A percentile compares a stretch with the other conserved stretches of the same genome.
Evolutionary conservation across 1,140 invertebrate species (phyloP).

Genomic region (Nebria ingens): DNA sequence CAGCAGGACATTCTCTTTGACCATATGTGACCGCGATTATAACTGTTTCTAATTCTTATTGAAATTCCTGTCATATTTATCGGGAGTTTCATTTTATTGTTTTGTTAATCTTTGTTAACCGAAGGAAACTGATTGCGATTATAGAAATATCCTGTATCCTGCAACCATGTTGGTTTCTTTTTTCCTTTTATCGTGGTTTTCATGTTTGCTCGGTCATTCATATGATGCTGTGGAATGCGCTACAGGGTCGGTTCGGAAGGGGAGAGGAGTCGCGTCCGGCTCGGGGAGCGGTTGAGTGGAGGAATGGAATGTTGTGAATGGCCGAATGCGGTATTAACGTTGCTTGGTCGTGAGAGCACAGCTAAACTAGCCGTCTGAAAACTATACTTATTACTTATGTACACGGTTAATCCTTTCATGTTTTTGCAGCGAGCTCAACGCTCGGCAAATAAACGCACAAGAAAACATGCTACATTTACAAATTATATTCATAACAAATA

Average conservation of each 20-base stretch:
- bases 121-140: not conserved
- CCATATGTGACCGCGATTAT: constrained; percentile 5
- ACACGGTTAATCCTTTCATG: not conserved
- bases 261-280: constrained; percentile 11
- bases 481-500: no score
- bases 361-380: not conserved
- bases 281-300: not conserved
- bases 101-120: constrained; percentile 10
- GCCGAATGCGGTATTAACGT: constrained; percentile 12
- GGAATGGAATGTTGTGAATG: constrained; percentile 35
- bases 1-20: not conserved
- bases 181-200: constrained; percentile 29
- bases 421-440: no score
- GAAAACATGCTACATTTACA: no score
- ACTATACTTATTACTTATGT: no score
- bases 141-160: not conserved
- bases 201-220: constrained; percentile 33
- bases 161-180: constrained; percentile 18
- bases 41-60: not conserved
- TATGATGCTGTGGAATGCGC: constrained; percentile 35
- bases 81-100: not conserved
- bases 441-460: no score
- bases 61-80: not conserved
- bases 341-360: no score
- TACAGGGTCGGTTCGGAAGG: constrained; percentile 21